Base-by-base conservation (phyloP, 2,888 invertebrate genomes). In the Allacma fusca region DNA sequence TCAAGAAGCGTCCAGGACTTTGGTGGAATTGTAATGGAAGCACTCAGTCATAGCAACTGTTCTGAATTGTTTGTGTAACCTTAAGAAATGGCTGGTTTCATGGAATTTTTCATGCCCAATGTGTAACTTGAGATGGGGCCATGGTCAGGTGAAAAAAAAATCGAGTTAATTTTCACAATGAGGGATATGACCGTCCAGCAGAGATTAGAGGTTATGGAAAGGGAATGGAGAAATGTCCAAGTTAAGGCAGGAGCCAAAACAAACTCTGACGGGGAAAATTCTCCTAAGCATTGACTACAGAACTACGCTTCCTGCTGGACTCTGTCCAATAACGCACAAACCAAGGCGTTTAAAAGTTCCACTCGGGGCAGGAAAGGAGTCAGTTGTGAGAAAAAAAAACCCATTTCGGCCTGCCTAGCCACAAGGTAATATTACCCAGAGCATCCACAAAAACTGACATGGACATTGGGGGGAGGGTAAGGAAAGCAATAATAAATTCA, bases 61-160 rank as follows among this genome's bases (percentile, higher is more conserved):
- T n/a, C n/a, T n/a, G n/a, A n/a, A n/a, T n/a, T n/a, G n/a, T n/a
- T n/a, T n/a, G n/a, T n/a, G n/a, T n/a, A n/a, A n/a, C n/a, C n/a
- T n/a, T n/a, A n/a, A n/a, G n/a, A n/a, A n/a, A n/a, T n/a, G n/a
- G 34, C 4, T 34, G 34, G 34, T 34, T 34, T 9, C 9, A 34
- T 34, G 34, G 4, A 9, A 34, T 34, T 34, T 24, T 13, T 62
- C 65, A 28, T 65, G 16, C 9, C 1, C 26, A 28, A 23, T 9
- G 2, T 26, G 26, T 28, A 28, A 65, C 29, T 28, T 65, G 9
- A 50, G 50, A 16, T 65, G 13, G 5, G 26, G 65, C 19, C 65
- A 28, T 26, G 50, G 26, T 44, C 50, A 70, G 70, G 70, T 70
- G 50, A 70, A 70, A 70, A 50, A n/a, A n/a, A 24, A 70, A 70